Conservation (phyloP, 2,113 vertebrate genomes). For the Orycteropus afer region DNA sequence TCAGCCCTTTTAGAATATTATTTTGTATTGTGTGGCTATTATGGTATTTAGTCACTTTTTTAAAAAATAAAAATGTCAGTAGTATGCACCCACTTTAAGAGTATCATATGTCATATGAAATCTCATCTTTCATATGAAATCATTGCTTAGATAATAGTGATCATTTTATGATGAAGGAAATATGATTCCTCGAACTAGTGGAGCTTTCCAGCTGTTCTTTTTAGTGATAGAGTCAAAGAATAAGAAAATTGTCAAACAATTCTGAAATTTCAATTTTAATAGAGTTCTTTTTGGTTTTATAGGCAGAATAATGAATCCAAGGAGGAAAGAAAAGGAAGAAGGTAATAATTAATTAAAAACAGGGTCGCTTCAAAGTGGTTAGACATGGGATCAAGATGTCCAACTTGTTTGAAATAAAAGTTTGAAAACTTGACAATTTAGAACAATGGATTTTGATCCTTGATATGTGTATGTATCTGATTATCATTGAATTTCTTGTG, state of each 20-base stretch:
- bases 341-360: background rate
- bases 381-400: background rate
- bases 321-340: background rate
- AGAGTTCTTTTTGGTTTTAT: constrained; percentile 73
- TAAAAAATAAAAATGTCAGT: background rate
- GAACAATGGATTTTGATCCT: background rate
- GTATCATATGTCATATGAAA: background rate
- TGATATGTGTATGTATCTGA: background rate
- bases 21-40: background rate
- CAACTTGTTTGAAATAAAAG: background rate
- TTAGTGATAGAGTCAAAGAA: constrained; percentile 31
- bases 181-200: constrained; percentile 64
- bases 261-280: constrained; percentile 60
- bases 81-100: background rate
- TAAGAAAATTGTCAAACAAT: background rate
- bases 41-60: background rate
- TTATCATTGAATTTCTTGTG: background rate
- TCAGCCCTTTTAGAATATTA: background rate
- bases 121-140: constrained; percentile 23
- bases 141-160: background rate
- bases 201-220: constrained; percentile 67
- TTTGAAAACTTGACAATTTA: background rate
- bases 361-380: background rate
- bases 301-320: constrained; percentile 57
- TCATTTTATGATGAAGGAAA: constrained; percentile 34